Conservation (phyloP, 2,888 invertebrate genomes). For the Macrosiphum euphorbiae region DNA sequence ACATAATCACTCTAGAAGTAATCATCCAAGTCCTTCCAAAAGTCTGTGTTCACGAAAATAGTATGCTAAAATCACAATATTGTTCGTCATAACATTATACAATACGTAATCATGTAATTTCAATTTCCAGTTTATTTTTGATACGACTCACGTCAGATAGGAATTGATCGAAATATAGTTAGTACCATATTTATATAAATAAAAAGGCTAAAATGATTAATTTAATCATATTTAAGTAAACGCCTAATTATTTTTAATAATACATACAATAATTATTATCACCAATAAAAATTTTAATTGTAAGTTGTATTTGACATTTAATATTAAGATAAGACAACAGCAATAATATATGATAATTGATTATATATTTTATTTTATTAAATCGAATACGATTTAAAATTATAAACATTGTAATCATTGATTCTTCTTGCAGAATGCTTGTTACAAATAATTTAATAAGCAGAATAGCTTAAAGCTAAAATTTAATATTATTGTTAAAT, state of each 20-base stretch:
- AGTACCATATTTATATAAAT: neutral
- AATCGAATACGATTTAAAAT: neutral
- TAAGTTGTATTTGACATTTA: neutral
- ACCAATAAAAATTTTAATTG: neutral
- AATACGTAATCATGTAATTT: neutral
- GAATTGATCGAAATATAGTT: neutral
- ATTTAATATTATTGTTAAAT: neutral
- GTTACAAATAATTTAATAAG: neutral
- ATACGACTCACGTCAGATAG: neutral
- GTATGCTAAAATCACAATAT: conserved; percentile 17
- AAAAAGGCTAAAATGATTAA: neutral
- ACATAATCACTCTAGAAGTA: neutral
- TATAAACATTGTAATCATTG: neutral
- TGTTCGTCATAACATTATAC: neutral
- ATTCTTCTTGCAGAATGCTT: neutral
- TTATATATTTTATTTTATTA: neutral
- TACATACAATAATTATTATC: neutral
- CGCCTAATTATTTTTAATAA: neutral
- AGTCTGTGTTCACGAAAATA: conserved; percentile 18
- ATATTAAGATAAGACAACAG: neutral
- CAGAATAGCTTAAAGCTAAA: neutral
- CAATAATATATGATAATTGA: neutral
- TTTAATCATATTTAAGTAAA: neutral
- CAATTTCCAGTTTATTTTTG: conserved; percentile 26
- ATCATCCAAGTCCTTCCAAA: conserved; percentile 4